phyloP scores from a whole-genome alignment of 2,888 invertebrate genomes.

The Parnassius apollo region DNA sequence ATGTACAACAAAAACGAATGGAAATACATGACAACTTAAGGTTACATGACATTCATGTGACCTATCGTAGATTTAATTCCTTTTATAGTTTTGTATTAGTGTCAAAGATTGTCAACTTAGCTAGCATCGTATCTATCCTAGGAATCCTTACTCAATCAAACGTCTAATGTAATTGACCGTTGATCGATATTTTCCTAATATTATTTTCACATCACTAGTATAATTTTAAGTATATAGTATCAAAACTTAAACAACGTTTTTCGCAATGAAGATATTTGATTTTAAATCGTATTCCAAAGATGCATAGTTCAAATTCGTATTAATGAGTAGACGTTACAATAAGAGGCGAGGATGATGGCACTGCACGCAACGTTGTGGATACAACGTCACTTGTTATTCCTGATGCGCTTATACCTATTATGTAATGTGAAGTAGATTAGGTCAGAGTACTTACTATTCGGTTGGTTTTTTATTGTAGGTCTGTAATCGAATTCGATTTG shows the following conservation, averaged over 20 bases:
- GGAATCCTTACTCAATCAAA: no score
- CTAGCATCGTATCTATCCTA: no score
- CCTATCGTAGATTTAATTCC: no score
- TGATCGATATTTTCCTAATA: background rate
- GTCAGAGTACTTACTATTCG: slow-evolving; percentile 60
- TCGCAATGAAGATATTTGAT: slow-evolving; percentile 9
- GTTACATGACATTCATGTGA: no score
- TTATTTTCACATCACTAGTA: slow-evolving; percentile 19
- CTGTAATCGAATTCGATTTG: slow-evolving; percentile 43
- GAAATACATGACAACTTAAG: no score
- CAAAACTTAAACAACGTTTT: slow-evolving; percentile 16
- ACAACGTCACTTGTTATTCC: slow-evolving; percentile 54
- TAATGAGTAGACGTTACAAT: slow-evolving; percentile 38
- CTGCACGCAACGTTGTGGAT: slow-evolving; percentile 50
- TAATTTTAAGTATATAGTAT: slow-evolving; percentile 6
- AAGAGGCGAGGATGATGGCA: slow-evolving; percentile 48
- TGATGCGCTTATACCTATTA: slow-evolving; percentile 44
- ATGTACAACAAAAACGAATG: no score
- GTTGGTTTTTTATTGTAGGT: slow-evolving; percentile 39
- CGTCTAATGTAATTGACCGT: background rate
- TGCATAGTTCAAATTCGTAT: slow-evolving; percentile 19
- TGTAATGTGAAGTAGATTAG: slow-evolving; percentile 65
- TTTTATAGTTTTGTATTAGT: no score
- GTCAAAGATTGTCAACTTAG: no score
- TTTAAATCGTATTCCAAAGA: slow-evolving; percentile 20